Evolutionary conservation across 35 echinoderm and acorn worm species (phyloP).

Genomic region (Antedon bifida): DNA sequence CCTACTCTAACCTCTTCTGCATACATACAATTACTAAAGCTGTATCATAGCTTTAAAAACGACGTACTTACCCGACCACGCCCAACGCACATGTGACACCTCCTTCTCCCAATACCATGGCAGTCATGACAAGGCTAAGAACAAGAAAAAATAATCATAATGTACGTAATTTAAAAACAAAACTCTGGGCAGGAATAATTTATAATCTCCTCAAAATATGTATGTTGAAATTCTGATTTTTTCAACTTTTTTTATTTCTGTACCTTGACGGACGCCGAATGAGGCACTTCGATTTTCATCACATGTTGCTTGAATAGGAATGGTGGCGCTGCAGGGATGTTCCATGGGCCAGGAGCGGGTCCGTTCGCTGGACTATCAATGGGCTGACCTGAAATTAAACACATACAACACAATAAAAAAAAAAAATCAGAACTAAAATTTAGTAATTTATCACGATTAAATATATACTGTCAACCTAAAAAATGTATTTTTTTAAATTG

Average conservation of each 20-base stretch:
- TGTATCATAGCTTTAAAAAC: neutral
- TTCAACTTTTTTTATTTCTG: too few species aligned
- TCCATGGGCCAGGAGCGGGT: constrained; percentile 79
- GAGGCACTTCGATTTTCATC: constrained; percentile 55
- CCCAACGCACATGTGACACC: constrained; percentile 64
- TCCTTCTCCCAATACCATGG: constrained; percentile 43
- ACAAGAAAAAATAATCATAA: constrained; percentile 7
- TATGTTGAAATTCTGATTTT: too few species aligned
- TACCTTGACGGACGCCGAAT: constrained; percentile 95
- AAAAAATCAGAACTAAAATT: too few species aligned
- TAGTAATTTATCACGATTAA: neutral
- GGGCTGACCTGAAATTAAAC: constrained; percentile 70
- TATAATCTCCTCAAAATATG: too few species aligned
- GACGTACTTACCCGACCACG: constrained; percentile 63
- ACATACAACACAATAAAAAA: too few species aligned
- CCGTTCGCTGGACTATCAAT: constrained; percentile 84
- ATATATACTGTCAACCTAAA: too few species aligned
- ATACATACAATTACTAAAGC: too few species aligned
- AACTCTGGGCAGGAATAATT: too few species aligned
- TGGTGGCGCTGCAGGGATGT: constrained; percentile 34
- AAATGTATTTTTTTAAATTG: too few species aligned
- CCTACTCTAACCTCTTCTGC: too few species aligned
- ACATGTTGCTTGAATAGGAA: constrained; percentile 41
- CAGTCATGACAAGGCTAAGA: constrained; percentile 88
- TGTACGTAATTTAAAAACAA: too few species aligned